Conservation (phyloP, 2,113 vertebrate genomes). For the Gnathonemus echidnorhynchus region DNA sequence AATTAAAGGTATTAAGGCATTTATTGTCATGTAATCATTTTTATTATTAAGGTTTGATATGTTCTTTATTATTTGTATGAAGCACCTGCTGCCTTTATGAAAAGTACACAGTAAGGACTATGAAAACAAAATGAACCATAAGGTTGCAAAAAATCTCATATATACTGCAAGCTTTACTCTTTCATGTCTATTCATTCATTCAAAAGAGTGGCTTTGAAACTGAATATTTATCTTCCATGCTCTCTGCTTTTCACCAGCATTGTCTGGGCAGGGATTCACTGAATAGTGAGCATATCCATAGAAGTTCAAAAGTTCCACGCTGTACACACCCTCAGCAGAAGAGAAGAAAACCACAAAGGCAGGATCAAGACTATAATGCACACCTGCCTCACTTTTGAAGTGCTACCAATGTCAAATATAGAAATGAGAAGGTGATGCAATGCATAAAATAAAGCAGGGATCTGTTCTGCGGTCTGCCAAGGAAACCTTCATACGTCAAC, state of each 20-base stretch:
- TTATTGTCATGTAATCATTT: not conserved
- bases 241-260: not conserved
- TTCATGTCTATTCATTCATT: constrained; percentile 21
- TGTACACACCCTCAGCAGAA: constrained; percentile 5
- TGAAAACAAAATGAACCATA: constrained; percentile 12
- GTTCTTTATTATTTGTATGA: not conserved
- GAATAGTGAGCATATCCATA: constrained; percentile 16
- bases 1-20: constrained; percentile 3
- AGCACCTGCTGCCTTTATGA: constrained; percentile 4
- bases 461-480: not conserved
- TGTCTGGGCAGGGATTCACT: constrained; percentile 1
- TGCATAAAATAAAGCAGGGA: not conserved
- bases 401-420: constrained; percentile 7
- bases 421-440: not conserved
- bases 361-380: constrained; percentile 12
- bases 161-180: constrained; percentile 17
- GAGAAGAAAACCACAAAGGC: constrained; percentile 18
- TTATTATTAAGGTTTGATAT: not conserved
- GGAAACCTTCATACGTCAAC: not conserved
- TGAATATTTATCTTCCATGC: constrained; percentile 26
- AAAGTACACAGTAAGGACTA: not conserved
- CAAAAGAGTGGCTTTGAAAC: constrained; percentile 22
- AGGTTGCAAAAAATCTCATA: not conserved
- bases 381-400: constrained; percentile 4
- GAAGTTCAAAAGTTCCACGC: constrained; percentile 14